Evolutionary conservation across 2,113 vertebrate species (phyloP), one percentile per base, ranked within the genome.

Genomic region (Microcebus lehilahytsara): DNA sequence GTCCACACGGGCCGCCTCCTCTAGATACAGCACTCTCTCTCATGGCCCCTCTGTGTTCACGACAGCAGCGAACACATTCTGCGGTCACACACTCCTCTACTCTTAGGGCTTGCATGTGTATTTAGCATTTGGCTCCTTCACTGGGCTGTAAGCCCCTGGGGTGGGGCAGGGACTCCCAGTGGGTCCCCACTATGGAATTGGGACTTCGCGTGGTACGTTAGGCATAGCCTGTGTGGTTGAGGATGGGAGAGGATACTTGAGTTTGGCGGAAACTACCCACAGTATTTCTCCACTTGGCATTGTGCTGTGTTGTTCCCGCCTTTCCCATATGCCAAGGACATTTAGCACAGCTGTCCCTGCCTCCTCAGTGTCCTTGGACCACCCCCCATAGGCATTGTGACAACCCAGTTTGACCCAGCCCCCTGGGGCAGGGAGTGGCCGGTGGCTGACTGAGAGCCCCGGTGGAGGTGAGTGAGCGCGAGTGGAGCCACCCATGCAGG

Each of bases 401-500:
- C 7, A 14, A 25, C 9, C 2, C 27, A 37, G 20, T 22, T 49
- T 80, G 56, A 58, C 9, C 85, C 34, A 51, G 25, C 17, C 25
- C 78, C 32, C 64, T 30, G 14, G 25, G 2, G n/a, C 64, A 67
- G 37, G 3, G 2, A 19, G 34, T 20, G 40, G 11, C 16, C 19
- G 40, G 32, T 34, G 40, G 1, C n/a, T n/a, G 19, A 2, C 75
- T 14, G 32, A 40, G 30, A 53, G 30, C 7, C 12, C 17, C 37
- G 13, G 9, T 12, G 58, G 42, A 71, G 12, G 34, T 0, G 12
- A 9, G 53, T 20, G 27, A 66, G 27, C 27, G 53, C 11, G 0
- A 19, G 2, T 19, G 25, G 16, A 5, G 11, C 42, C 6, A 0
- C 12, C 30, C 30, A 34, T 42, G 5, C 58, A 3, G 6, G 46